Evolutionary conservation across 2,113 vertebrate genomes (phyloP).

Genomic region (Zonotrichia leucophrys): DNA sequence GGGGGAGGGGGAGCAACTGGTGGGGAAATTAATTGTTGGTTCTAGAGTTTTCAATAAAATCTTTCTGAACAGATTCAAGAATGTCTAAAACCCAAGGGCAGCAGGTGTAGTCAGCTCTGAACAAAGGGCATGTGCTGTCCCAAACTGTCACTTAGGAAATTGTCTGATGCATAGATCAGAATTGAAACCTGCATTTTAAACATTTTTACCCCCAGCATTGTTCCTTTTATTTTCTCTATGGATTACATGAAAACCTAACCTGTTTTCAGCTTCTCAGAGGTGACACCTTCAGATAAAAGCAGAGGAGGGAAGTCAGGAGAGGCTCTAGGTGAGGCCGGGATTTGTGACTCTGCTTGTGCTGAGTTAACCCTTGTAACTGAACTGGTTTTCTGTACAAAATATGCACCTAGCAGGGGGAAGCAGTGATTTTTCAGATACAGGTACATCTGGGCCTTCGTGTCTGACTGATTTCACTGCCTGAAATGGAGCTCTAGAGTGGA

Average conservation of each 20-base stretch:
- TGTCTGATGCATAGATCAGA: background rate
- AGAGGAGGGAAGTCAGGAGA: background rate
- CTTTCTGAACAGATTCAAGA: background rate
- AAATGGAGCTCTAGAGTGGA: background rate
- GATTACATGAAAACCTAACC: background rate
- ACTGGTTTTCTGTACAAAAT: background rate
- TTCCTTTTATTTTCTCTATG: background rate
- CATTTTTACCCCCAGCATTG: background rate
- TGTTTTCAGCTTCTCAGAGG: background rate
- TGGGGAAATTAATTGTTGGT: background rate
- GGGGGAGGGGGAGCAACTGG: background rate
- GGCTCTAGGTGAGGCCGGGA: background rate
- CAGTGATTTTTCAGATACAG: background rate
- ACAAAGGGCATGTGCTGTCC: background rate
- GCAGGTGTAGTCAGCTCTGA: background rate
- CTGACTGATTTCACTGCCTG: background rate
- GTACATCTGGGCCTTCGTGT: rapidly evolving
- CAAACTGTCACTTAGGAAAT: background rate
- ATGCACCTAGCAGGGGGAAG: background rate
- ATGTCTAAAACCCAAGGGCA: background rate
- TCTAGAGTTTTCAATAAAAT: background rate
- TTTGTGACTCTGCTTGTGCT: background rate
- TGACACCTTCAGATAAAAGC: background rate
- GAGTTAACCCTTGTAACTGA: background rate
- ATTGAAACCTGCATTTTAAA: background rate